Evolutionary conservation across 1,140 invertebrate species (phyloP).

Genomic region (Schlechtendalia chinensis): DNA sequence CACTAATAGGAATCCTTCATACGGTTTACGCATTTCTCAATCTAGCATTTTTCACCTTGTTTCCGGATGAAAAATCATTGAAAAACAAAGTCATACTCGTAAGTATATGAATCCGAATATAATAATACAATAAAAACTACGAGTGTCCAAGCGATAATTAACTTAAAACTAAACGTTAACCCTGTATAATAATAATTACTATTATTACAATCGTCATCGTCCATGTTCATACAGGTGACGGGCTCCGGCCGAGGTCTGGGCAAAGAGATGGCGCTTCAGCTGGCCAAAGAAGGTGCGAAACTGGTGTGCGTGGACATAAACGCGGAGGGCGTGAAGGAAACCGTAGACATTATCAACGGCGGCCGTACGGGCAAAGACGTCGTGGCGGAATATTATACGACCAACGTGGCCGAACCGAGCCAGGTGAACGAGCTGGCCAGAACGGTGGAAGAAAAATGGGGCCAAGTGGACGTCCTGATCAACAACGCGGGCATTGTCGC

Average conservation of each 20-base stretch:
- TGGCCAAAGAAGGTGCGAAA: constrained; percentile 63
- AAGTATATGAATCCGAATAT: constrained; percentile 13
- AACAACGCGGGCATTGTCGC: constrained; percentile 55
- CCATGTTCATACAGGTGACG: constrained; percentile 60
- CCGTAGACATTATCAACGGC: constrained; percentile 56
- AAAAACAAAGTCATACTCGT: constrained; percentile 29
- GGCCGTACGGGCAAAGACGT: constrained; percentile 44
- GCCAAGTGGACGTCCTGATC: constrained; percentile 53
- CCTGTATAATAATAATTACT: too few relatives aligned
- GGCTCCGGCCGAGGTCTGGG: constrained; percentile 71
- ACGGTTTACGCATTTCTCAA: constrained; percentile 1
- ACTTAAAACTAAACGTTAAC: too few relatives aligned
- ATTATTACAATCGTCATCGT: too few relatives aligned
- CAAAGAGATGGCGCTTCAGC: constrained; percentile 64
- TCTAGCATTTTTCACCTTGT: neutral
- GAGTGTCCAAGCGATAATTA: too few relatives aligned
- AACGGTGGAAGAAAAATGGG: constrained; percentile 52
- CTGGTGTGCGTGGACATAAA: constrained; percentile 70
- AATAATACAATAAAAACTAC: neutral
- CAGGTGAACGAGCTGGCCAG: constrained; percentile 52
- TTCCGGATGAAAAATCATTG: constrained; percentile 17
- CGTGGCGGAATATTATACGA: constrained; percentile 53
- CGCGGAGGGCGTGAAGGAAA: constrained; percentile 59
- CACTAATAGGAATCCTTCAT: neutral
- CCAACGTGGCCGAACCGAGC: constrained; percentile 56